Evolutionary conservation across 2,113 vertebrate genomes (phyloP).

Genomic region (Vicugna pacos): DNA sequence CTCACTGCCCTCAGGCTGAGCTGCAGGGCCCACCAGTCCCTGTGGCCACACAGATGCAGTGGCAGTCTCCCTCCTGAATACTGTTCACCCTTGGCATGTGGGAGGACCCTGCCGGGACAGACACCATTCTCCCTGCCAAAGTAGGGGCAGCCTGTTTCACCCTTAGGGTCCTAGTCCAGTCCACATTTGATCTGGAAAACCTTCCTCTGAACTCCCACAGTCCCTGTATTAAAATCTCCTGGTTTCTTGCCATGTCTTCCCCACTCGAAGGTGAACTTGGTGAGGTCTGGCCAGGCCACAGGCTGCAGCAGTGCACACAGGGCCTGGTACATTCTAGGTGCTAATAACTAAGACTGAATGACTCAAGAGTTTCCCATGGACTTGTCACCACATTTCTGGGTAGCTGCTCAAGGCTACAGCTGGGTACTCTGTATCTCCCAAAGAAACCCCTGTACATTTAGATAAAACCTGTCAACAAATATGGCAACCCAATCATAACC

Average conservation of each 20-base stretch:
- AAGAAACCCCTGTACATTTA: constrained; percentile 75
- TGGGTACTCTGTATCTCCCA: constrained; percentile 25
- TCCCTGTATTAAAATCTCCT: not conserved
- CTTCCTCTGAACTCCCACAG: not conserved
- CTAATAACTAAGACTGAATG: not conserved
- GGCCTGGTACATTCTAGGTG: not conserved
- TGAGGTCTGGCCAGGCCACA: not conserved
- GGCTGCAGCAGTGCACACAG: too few species aligned
- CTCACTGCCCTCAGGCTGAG: not conserved
- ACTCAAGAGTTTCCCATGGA: not conserved
- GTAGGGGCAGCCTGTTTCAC: not conserved
- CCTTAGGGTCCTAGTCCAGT: not conserved
- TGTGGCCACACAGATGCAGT: fast-evolving
- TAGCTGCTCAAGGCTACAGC: not conserved
- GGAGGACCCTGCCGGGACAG: not conserved
- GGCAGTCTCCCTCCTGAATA: not conserved
- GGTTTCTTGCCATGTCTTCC: not conserved
- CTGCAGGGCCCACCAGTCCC: not conserved
- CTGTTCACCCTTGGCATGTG: not conserved
- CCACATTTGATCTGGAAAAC: not conserved
- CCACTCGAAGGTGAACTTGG: not conserved
- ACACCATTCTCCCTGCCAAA: not conserved
- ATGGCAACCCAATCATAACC: constrained; percentile 78
- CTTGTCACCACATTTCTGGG: not conserved
- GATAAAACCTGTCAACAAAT: constrained; percentile 83